A percentile compares a stretch with the other conserved stretches of the same genome.
These are phyloP conservation scores for Acronicta aceris DNA, from an alignment of 2,888 invertebrate species.

Conservation along the genomic window DNA sequence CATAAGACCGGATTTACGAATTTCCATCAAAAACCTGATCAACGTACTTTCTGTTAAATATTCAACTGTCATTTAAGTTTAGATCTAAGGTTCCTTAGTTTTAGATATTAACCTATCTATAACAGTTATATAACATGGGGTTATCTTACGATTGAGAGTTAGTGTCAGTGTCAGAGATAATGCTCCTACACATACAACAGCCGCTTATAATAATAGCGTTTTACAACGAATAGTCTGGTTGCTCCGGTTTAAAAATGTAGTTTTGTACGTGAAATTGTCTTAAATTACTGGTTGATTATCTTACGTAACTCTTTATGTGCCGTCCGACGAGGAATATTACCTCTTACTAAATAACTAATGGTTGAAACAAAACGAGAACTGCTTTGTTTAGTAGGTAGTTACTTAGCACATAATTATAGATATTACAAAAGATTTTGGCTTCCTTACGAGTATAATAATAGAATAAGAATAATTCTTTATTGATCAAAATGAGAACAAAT, in stretches of 20 bases:
- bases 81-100: constrained; percentile 39
- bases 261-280: constrained; percentile 57
- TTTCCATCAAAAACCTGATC: constrained; percentile 52
- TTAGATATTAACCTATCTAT: constrained; percentile 9
- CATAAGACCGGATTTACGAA: constrained; percentile 41
- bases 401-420: constrained; percentile 15
- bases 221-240: constrained; percentile 37
- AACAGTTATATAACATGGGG: constrained; percentile 32
- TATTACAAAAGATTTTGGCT: constrained; percentile 3
- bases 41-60: constrained; percentile 50
- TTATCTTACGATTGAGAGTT: constrained; percentile 46
- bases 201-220: constrained; percentile 19
- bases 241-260: constrained; percentile 41
- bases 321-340: constrained; percentile 25
- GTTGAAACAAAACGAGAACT: constrained; percentile 17
- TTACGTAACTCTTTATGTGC: constrained; percentile 44
- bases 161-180: constrained; percentile 50
- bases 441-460: no score
- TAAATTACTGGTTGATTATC: constrained; percentile 59
- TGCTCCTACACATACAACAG: constrained; percentile 19
- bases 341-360: constrained; percentile 35
- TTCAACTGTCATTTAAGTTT: constrained; percentile 24
- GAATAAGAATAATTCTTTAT: no score
- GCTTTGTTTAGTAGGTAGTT: constrained; percentile 31
- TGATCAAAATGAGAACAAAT: no score